Conservation (phyloP, 2,797 vertebrate species). For the Megalops cyprinoides region DNA sequence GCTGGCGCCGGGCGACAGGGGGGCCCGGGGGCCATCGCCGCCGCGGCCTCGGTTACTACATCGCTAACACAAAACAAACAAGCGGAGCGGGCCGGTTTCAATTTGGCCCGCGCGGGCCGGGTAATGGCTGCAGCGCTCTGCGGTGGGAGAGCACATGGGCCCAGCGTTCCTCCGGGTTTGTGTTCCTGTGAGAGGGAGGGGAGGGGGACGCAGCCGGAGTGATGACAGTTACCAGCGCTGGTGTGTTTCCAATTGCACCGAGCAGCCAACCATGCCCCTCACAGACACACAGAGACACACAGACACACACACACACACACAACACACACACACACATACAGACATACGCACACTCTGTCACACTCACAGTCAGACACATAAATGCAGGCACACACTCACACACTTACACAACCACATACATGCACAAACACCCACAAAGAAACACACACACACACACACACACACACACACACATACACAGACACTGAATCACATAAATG, state of each 20-base stretch:
- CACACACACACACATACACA: neutral
- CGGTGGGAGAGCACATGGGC: constrained; percentile 73
- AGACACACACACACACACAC: neutral
- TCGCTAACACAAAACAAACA: neutral
- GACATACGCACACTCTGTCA: neutral
- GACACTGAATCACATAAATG: neutral
- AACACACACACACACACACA: neutral
- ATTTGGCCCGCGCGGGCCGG: constrained; percentile 66
- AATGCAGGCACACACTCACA: neutral
- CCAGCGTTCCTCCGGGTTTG: constrained; percentile 54
- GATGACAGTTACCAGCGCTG: neutral
- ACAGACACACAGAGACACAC: neutral
- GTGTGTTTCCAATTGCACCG: neutral
- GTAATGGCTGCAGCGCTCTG: constrained; percentile 73
- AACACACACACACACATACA: neutral
- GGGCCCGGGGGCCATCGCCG: neutral
- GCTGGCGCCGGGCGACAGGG: neutral
- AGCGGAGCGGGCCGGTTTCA: constrained; percentile 64
- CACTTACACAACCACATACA: neutral
- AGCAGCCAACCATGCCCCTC: neutral
- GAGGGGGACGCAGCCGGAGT: neutral
- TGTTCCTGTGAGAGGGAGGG: neutral
- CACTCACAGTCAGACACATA: too few species aligned
- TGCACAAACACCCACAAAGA: neutral
- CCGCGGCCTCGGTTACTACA: neutral